Evolutionary conservation across 2,888 invertebrate genomes (phyloP), one percentile per base, ranked within the genome.

Genomic region (Heteromurus nitidus): DNA sequence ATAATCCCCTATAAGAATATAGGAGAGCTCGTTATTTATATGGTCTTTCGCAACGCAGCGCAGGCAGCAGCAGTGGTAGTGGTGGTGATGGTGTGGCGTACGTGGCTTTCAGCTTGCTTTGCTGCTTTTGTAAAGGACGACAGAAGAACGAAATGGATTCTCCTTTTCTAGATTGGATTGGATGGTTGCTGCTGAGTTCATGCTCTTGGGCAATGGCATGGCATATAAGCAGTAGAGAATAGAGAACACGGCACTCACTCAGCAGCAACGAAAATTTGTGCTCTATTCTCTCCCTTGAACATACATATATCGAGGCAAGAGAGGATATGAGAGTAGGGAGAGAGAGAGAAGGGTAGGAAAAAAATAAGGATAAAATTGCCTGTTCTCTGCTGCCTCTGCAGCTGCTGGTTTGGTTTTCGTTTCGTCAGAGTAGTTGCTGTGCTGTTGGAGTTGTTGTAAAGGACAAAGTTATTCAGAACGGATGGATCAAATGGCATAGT

Each of bases 381-480:
- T 55, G 69, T n/a, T 72, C 28, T 28, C 53, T 73, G 47, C 44
- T 58, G 42, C 47, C 60, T 73, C 62, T 77, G 80, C 80, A 80
- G 80, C 80, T 80, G 80, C 80, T 77, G 42, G 75, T 65, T 75
- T 55, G 16, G 60, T 26, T 60, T 18, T 60, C 28, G 28, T 60
- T 30, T 55, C 55, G 22, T 55, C 5, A 24, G 22, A 24, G 55
- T 22, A n/a, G 60, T 65, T 26, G 62, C 65, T 65, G 20, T n/a
- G 47, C 28, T 28, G n/a, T 24, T 75, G 58, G 26, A 47, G 60
- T 50, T 70, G 60, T 31, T 79, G 64, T 80, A 80, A 55, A 80
- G 80, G 80, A 80, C 80, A 80, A 80, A 80, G 80, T 80, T 80
- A 80, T 80, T 80, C 80, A 80, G 80, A 80, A 80, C 80, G 80